These are phyloP conservation scores for Prunella strophiata DNA, from an alignment of 2,797 vertebrate species.

Conservation along the genomic window DNA sequence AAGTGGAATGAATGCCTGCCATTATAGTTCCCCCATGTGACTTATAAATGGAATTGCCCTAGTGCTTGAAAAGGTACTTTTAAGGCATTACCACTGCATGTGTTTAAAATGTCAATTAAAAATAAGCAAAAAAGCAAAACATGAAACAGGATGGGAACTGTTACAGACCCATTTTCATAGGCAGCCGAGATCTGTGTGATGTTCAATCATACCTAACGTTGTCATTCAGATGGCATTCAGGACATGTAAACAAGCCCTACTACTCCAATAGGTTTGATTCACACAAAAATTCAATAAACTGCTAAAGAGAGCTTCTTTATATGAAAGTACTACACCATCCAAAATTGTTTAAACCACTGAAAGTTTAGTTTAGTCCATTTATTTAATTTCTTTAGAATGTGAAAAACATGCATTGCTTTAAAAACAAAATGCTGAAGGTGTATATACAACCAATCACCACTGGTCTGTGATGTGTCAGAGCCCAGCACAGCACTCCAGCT, in stretches of 20 bases:
- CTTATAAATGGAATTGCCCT: slow-evolving; percentile 49
- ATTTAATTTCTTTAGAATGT: not conserved
- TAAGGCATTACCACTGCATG: slow-evolving; percentile 26
- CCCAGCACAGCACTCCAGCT: slow-evolving; percentile 50
- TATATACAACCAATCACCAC: not conserved
- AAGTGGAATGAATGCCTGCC: slow-evolving; percentile 37
- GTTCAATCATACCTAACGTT: slow-evolving; percentile 1
- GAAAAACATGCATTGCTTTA: slow-evolving; percentile 13
- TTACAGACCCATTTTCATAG: slow-evolving; percentile 46
- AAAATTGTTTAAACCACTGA: not conserved
- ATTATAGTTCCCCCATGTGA: slow-evolving; percentile 18
- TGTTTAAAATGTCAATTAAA: slow-evolving; percentile 66
- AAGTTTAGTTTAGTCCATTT: slow-evolving; percentile 3
- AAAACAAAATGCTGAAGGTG: slow-evolving; percentile 37
- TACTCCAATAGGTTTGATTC: not conserved
- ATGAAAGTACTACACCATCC: not conserved
- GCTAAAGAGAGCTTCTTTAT: not conserved
- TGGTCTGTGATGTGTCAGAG: slow-evolving; percentile 48
- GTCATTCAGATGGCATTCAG: slow-evolving; percentile 16
- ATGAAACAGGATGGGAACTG: not conserved
- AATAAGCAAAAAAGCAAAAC: slow-evolving; percentile 27
- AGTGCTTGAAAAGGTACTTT: slow-evolving; percentile 51
- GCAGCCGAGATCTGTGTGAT: slow-evolving; percentile 42
- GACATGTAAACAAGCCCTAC: slow-evolving; percentile 28
- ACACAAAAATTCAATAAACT: not conserved